Evolutionary conservation across 2,797 vertebrate species (phyloP).

Genomic region (Rhinatrema bivittatum): DNA sequence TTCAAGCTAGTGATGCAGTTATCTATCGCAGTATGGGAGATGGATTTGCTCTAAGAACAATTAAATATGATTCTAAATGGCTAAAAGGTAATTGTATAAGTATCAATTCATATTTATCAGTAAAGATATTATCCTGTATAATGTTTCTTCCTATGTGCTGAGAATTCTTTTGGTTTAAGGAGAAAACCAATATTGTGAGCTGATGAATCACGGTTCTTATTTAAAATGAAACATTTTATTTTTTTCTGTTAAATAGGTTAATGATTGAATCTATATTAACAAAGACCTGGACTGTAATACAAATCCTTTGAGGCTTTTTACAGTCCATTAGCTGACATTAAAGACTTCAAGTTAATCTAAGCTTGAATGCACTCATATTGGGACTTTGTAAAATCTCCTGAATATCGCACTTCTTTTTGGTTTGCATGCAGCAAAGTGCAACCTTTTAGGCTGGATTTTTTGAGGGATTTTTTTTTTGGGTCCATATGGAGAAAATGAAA

Average conservation of each 20-base stretch:
- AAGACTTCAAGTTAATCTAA: conserved; percentile 20
- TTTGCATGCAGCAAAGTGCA: not conserved
- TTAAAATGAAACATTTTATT: conserved; percentile 15
- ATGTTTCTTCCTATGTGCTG: conserved; percentile 12
- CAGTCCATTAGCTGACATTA: conserved; percentile 35
- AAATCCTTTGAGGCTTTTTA: conserved; percentile 32
- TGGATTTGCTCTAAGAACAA: conserved; percentile 91
- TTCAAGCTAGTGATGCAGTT: conserved; percentile 94
- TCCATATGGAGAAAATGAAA: no score
- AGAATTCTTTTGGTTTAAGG: conserved; percentile 1
- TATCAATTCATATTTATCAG: no score
- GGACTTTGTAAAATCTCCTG: not conserved
- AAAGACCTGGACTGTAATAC: conserved; percentile 27
- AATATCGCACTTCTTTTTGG: not conserved
- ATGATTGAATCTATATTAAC: conserved; percentile 34
- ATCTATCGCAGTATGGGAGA: conserved; percentile 98
- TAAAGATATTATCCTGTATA: conserved; percentile 15
- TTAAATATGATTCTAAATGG: conserved; percentile 99
- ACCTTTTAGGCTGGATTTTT: not conserved
- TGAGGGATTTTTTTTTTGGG: no score
- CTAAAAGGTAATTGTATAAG: conserved; percentile 80
- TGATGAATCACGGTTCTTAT: conserved; percentile 17
- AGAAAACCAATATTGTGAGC: conserved; percentile 9
- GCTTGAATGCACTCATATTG: conserved; percentile 8
- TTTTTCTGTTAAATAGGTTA: conserved; percentile 29